Percentiles rank a stretch among this genome's conserved stretches.
Conservation (phyloP, 1,140 invertebrate genomes). For the Protaetia brevitarsis region DNA sequence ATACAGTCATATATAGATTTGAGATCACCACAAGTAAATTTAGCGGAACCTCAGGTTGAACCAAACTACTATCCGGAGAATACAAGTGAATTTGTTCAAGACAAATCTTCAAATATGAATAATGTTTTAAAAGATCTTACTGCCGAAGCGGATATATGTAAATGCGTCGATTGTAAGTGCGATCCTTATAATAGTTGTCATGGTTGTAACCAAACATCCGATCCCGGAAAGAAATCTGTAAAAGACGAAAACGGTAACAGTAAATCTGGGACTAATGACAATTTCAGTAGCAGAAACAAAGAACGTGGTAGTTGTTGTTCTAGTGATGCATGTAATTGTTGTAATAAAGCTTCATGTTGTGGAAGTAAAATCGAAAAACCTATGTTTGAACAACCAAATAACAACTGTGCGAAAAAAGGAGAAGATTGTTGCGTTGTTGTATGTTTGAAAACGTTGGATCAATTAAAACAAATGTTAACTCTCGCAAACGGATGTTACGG, state of each 20-base stretch:
- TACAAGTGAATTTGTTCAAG: constrained; percentile 46
- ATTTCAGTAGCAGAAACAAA: constrained; percentile 35
- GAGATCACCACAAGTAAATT: constrained; percentile 24
- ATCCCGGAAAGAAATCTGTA: constrained; percentile 43
- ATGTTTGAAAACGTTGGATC: constrained; percentile 66
- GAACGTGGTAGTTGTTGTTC: constrained; percentile 4
- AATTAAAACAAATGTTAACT: constrained; percentile 54
- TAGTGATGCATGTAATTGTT: background rate
- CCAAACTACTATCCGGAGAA: constrained; percentile 19
- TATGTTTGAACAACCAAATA: constrained; percentile 23
- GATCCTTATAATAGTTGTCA: constrained; percentile 60
- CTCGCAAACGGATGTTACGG: constrained; percentile 40
- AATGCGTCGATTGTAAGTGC: constrained; percentile 73
- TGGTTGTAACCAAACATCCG: constrained; percentile 43
- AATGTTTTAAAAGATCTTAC: constrained; percentile 63
- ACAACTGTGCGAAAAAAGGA: constrained; percentile 48
- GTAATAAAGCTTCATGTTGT: constrained; percentile 18
- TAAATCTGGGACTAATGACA: background rate
- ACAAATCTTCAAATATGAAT: constrained; percentile 34
- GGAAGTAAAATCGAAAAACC: background rate
- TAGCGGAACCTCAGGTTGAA: constrained; percentile 19
- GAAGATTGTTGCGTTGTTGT: constrained; percentile 68
- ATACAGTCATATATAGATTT: constrained; percentile 65
- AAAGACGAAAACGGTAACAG: background rate
- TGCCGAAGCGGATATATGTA: constrained; percentile 75